These are phyloP conservation scores for Ptiloglossa arizonensis DNA, from an alignment of 1,140 invertebrate species.

Conservation along the genomic window DNA sequence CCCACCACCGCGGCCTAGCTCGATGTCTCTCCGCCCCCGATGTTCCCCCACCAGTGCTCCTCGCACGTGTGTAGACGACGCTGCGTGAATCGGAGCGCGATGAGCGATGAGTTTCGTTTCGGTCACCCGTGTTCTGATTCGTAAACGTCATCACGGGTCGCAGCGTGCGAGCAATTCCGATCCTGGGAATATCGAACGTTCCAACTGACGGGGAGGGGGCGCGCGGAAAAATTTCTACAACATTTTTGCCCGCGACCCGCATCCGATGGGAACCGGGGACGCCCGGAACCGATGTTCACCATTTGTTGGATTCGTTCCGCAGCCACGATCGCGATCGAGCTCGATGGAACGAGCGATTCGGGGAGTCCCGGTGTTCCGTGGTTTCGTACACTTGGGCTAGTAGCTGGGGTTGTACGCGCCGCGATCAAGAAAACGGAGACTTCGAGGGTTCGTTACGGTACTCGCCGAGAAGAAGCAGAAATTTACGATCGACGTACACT, in stretches of 20 bases:
- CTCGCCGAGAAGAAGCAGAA: too few species aligned
- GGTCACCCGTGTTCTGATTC: constrained; percentile 57
- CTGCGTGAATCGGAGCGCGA: constrained; percentile 50
- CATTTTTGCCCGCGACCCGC: not conserved
- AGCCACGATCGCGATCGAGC: not conserved
- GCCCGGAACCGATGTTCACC: not conserved
- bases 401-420: too few species aligned
- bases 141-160: constrained; percentile 57
- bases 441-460: too few species aligned
- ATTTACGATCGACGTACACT: too few species aligned
- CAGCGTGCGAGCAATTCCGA: constrained; percentile 17
- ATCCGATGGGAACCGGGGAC: not conserved
- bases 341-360: too few species aligned
- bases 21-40: not conserved
- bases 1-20: too few species aligned
- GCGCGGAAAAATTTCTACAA: not conserved
- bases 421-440: too few species aligned
- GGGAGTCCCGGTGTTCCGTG: not conserved
- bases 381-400: too few species aligned
- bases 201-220: too few species aligned
- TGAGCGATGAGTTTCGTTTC: constrained; percentile 58
- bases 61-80: constrained; percentile 19
- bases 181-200: constrained; percentile 44
- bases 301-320: constrained; percentile 34
- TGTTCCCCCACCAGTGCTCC: too few species aligned